Evolutionary conservation across 2,797 vertebrate genomes (phyloP), one percentile per base, ranked within the genome.

Genomic region (Avahi laniger): DNA sequence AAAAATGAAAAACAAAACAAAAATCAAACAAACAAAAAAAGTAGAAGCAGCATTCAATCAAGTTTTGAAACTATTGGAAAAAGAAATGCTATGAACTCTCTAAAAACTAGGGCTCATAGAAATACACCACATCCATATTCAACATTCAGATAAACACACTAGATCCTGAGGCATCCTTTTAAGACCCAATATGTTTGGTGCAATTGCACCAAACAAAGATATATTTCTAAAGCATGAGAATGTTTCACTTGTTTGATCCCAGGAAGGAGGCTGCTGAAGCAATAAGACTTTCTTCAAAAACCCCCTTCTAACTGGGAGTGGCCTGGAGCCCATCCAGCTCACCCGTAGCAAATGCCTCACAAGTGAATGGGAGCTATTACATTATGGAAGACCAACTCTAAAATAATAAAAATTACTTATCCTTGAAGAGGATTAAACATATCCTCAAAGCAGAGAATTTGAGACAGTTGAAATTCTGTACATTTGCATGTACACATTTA

Each of bases 381-480:
- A 65, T 69, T 78, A 52, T 18, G 85, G 96, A 97, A 97, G 43
- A 67, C 17, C 2, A 20, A 93, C 10, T 89, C 67, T 70, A 94
- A 96, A 96, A 96, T 97, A 97, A 97, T 95, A 97, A 98, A 98
- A 97, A 95, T 35, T 88, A 70, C 52, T 97, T 98, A 93, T 97
- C 93, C 76, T 85, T 94, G 93, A 97, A 96, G 80, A 98, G 65
- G 38, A 97, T 97, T 97, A 97, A 97, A 18, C 14, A 10, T 89
- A 98, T 89, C 79, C 78, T 94, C 54, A 90, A 97, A 96, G 35
- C 54, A 84, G 88, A 96, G 80, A 96, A 70, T 8, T 97, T 82
- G 75, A 59, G 70, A 89, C 14, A 92, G 57, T 95, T 78, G 82
- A 98, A 98, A 96, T 78, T 97, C 72, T 90, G 28, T 89, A 82